Evolutionary conservation across 2,888 invertebrate species (phyloP), one percentile per base, ranked within the genome.

Genomic region (Mimachlamys varia): DNA sequence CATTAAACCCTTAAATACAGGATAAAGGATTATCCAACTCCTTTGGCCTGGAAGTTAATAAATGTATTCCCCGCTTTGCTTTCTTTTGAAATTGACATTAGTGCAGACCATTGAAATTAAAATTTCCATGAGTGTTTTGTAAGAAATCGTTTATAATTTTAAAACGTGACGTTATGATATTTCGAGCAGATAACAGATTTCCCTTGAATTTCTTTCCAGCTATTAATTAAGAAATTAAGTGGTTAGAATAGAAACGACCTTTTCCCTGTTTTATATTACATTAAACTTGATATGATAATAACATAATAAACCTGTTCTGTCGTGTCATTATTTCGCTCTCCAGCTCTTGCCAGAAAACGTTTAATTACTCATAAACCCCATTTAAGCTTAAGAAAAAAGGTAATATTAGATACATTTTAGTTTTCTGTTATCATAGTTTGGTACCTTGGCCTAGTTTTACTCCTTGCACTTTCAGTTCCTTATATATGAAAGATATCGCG

Each of bases 161-260:
- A 22, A 62, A 76, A 27, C 27, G 12, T 76, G 27, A 33, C 12
- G 33, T 33, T 33, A 22, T 12, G 33, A 33, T n/a, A n/a, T 76
- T 76, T 76, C 7, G 27, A 76, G 1, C 1, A 33, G 76, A 76
- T 76, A 76, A 76, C 76, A 33, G 1, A 33, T 33, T 27, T 27
- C 17, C 33, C n/a, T 62, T 62, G 27, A 1, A 12, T 76, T 76
- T 76, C 33, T 27, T 76, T 33, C 33, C 2, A 0, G 76, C 10
- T n/a, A 76, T 76, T 76, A 76, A 76, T 76, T 76, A 33, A 33
- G 27, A 76, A 76, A 76, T 76, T 76, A 76, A 76, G 27, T 27
- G 27, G 27, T 76, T 27, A 7, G 2, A 33, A 76, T 76, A 33
- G 76, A 27, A 33, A 13, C 27, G 76, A 7, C 12, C 27, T 76